These are phyloP conservation scores for Beris morrisii DNA, from an alignment of 2,888 invertebrate species.

Conservation along the genomic window DNA sequence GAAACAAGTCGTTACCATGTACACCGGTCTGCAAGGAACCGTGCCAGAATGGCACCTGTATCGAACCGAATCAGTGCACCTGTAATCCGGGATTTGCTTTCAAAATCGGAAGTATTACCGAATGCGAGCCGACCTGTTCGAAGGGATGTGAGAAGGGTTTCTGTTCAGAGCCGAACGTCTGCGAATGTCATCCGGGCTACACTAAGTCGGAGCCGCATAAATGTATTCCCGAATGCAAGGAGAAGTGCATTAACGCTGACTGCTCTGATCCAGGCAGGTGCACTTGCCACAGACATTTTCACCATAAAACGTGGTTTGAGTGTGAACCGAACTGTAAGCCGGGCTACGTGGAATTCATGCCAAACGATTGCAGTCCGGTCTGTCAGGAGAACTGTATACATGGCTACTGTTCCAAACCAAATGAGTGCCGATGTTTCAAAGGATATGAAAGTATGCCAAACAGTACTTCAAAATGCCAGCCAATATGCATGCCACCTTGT, in stretches of 20 bases:
- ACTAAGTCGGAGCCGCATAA: conserved; percentile 50
- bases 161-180: conserved; percentile 45
- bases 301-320: not conserved
- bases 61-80: conserved; percentile 47
- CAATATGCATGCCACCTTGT: too few relatives aligned
- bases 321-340: too few relatives aligned
- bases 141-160: conserved; percentile 47
- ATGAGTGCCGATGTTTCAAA: conserved; percentile 71
- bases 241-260: conserved; percentile 44
- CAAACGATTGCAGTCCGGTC: conserved; percentile 44
- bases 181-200: conserved; percentile 45
- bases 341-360: not conserved
- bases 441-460: conserved; percentile 58
- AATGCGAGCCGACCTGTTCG: conserved; percentile 38
- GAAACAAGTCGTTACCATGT: not conserved
- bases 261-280: not conserved
- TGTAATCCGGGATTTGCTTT: conserved; percentile 45
- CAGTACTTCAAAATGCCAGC: not conserved
- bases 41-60: conserved; percentile 49
- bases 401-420: conserved; percentile 56
- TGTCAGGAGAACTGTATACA: conserved; percentile 51
- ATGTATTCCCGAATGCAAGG: conserved; percentile 44
- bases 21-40: not conserved
- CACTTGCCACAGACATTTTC: conserved; percentile 1
- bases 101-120: not conserved